Evolutionary conservation across 2,888 invertebrate species (phyloP), one percentile per base, ranked within the genome.

Genomic region (Pterostichus niger): DNA sequence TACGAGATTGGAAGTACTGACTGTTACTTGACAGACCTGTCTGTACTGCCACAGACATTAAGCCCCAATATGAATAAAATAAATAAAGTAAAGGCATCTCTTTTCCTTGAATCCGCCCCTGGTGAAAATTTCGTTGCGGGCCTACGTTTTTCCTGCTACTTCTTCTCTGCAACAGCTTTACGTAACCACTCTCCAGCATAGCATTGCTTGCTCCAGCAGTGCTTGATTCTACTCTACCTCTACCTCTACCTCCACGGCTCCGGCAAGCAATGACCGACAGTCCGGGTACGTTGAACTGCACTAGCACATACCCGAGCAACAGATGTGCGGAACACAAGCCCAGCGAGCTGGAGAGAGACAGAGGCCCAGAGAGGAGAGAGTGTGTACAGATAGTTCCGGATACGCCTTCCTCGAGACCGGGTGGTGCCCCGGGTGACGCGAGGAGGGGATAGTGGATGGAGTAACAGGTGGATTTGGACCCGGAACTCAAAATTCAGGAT

Each of bases 231-330:
- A 9, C 40, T 40, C 40, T 9, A 9, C 9, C 7, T 6, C 35
- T 35, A 3, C 3, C 35, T 35, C 40, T 40, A 40, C 40, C 40
- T 40, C 40, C 9, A 52, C 52, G 52, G n/a, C 52, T 52, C 84
- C 87, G 88, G 40, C 40, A 40, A 88, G 88, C 88, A 88, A 88
- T 88, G 88, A 89, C 88, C 88, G 88, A 85, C 85, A 33, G 2
- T 73, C 84, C 85, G 85, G 85, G 88, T 87, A 86, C 88, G 85
- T 88, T 88, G 88, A 87, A 88, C 88, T 86, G n/a, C 3, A 9
- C 52, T 2, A 52, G 5, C 2, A 2, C 13, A 3, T n/a, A 13
- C 52, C 52, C n/a, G n/a, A 10, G n/a, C n/a, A 13, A 3, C 52
- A 52, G 13, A 2, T 13, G 13, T 13, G 52, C 52, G 52, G 52